Conservation (phyloP, 2,797 vertebrate species). For the Scolopax rusticola region DNA sequence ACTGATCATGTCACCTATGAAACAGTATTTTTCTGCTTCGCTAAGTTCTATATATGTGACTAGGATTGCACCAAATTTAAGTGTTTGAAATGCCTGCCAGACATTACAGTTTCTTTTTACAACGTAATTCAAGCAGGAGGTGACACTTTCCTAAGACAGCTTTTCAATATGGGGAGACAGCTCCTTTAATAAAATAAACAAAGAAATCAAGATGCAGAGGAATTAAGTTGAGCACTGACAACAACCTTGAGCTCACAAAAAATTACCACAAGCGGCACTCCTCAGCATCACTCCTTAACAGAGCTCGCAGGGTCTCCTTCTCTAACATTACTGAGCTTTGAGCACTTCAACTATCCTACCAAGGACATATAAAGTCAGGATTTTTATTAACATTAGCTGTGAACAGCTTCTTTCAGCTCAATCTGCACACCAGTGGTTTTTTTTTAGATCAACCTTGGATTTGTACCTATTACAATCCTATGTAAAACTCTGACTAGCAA, state of each 20-base stretch:
- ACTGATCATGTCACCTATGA: neutral
- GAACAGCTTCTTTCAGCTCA: neutral
- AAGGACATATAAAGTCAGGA: neutral
- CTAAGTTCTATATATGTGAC: neutral
- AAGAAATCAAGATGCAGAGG: neutral
- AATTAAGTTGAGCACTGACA: neutral
- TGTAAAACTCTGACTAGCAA: slow-evolving; percentile 16
- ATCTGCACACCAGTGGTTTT: neutral
- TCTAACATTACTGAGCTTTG: neutral
- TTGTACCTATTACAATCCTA: neutral
- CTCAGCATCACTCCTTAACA: neutral
- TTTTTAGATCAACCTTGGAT: slow-evolving; percentile 25
- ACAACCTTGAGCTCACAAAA: neutral
- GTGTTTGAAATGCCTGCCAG: slow-evolving; percentile 47
- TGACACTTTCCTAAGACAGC: neutral
- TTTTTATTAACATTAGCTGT: neutral
- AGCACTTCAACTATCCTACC: neutral
- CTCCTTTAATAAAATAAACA: slow-evolving; percentile 52
- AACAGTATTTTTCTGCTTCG: neutral
- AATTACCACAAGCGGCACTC: neutral
- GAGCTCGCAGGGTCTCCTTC: neutral
- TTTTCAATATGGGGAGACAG: slow-evolving; percentile 20
- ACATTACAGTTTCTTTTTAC: slow-evolving; percentile 30
- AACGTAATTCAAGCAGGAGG: slow-evolving; percentile 33
- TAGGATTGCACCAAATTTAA: slow-evolving; percentile 31